Evolutionary conservation across 2,888 invertebrate genomes (phyloP), one percentile per base, ranked within the genome.

Genomic region (Spialia ferax): DNA sequence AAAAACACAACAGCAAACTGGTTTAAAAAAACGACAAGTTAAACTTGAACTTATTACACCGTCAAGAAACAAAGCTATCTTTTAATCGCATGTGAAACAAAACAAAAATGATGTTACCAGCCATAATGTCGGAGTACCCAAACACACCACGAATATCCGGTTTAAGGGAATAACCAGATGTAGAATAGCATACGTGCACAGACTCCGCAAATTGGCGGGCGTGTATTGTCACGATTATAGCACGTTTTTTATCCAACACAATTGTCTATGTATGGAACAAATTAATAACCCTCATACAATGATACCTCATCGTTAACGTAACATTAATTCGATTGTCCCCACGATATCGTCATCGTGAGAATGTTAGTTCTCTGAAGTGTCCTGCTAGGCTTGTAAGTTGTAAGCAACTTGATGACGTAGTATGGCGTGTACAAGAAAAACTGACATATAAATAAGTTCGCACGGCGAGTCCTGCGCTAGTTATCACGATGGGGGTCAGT

Each of bases 361-460:
- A 82, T 70, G 76, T 42, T 23, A 0, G 45, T 66, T 66, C 54
- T 45, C 6, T 23, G 82, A 81, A 82, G 70, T 74, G 69, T 75
- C 75, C 78, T 85, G 84, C 83, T 72, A 70, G 68, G 13, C 23
- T 2, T 23, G 18, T 45, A 72, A 48, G 45, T n/a, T n/a, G n/a
- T n/a, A 56, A 26, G 29, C 29, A 42, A 23, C 45, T 20, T 45
- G 22, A 75, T 78, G 89, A 88, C 89, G 89, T 89, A 84, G 69
- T 67, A 65, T 61, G 70, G 70, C 80, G 82, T 76, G 79, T 78
- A 79, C 83, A 82, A 81, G 83, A 88, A 88, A 87, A 87, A 77
- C 85, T 76, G 75, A 76, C 75, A 78, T 93, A 93, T 93, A 93
- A 86, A 93, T 90, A 91, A 88, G 86, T 88, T 83, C 79, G 83